These are phyloP conservation scores for Taeniopygia guttata DNA, from an alignment of 2,797 vertebrate species.

Conservation along the genomic window DNA sequence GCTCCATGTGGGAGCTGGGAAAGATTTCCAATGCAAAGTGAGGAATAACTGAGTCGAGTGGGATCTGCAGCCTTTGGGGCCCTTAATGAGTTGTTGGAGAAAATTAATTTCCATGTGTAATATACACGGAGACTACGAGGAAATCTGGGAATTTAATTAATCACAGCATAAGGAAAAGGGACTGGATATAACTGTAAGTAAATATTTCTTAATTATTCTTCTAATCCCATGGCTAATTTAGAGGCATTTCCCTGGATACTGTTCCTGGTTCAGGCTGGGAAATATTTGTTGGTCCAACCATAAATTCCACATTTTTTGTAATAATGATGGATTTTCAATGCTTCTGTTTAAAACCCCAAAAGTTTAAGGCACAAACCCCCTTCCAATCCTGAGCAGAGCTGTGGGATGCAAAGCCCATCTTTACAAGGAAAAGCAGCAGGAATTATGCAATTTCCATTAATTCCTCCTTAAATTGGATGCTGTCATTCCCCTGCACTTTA, in stretches of 20 bases:
- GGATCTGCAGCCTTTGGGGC: not conserved
- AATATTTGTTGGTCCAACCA: not conserved
- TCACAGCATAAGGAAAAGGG: not conserved
- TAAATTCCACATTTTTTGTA: not conserved
- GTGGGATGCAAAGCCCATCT: not conserved
- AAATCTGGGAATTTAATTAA: slow-evolving; percentile 54
- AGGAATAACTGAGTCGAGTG: slow-evolving; percentile 10
- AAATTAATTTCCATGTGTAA: slow-evolving; percentile 54
- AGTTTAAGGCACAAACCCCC: not conserved
- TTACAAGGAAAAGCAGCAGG: not conserved
- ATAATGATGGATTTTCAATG: not conserved
- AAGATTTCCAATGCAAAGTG: slow-evolving; percentile 19
- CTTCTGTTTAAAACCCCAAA: not conserved
- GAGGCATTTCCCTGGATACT: not conserved
- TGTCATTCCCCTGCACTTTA: slow-evolving; percentile 44
- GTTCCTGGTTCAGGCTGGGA: not conserved
- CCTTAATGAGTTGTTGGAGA: not conserved
- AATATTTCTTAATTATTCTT: slow-evolving; percentile 59
- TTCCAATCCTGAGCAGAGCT: not conserved
- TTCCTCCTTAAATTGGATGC: not conserved
- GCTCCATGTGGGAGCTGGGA: not conserved
- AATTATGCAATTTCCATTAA: slow-evolving; percentile 1
- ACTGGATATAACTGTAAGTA: slow-evolving; percentile 43
- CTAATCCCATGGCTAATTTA: slow-evolving; percentile 23
- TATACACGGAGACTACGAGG: not conserved